These are phyloP conservation scores for Clarias fuscus DNA, from an alignment of 2,797 vertebrate species.

Conservation along the genomic window DNA sequence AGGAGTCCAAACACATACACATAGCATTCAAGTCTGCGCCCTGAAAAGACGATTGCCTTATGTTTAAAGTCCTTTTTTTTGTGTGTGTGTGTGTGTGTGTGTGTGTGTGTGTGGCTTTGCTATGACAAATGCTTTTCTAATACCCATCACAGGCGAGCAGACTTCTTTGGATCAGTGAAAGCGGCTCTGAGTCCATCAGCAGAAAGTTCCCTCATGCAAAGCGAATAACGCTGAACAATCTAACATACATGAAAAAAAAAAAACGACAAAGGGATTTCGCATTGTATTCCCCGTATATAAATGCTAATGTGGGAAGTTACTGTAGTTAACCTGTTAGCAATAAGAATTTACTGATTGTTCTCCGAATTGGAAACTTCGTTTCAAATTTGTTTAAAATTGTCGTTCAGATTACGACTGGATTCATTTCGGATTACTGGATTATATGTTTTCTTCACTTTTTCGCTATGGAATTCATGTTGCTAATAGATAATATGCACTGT, in stretches of 20 bases:
- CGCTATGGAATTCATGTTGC: not conserved
- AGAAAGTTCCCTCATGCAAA: conserved; percentile 74
- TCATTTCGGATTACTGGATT: not conserved
- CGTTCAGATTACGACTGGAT: too few relatives aligned
- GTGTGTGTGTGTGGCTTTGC: conserved; percentile 64
- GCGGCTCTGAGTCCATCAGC: conserved; percentile 81
- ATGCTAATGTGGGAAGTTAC: not conserved
- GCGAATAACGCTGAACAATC: conserved; percentile 73
- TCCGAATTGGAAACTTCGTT: too few relatives aligned
- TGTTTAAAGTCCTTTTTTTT: conserved; percentile 76
- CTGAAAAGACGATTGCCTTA: conserved; percentile 77
- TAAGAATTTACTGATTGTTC: not conserved
- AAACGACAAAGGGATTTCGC: not conserved
- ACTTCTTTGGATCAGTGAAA: conserved; percentile 83
- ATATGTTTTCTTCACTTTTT: not conserved
- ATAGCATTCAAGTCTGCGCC: conserved; percentile 66
- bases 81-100: conserved; percentile 56
- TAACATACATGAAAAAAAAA: conserved; percentile 28
- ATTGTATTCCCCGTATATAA: conserved; percentile 9
- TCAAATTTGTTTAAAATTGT: too few relatives aligned
- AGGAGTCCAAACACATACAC: conserved; percentile 63
- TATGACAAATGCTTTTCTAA: conserved; percentile 82
- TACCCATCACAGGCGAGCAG: conserved; percentile 80
- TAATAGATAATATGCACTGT: not conserved
- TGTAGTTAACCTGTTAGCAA: not conserved